phyloP scores from a whole-genome alignment of 64 coral and sea anemone species.

The Catalaphyllia jardinei region DNA sequence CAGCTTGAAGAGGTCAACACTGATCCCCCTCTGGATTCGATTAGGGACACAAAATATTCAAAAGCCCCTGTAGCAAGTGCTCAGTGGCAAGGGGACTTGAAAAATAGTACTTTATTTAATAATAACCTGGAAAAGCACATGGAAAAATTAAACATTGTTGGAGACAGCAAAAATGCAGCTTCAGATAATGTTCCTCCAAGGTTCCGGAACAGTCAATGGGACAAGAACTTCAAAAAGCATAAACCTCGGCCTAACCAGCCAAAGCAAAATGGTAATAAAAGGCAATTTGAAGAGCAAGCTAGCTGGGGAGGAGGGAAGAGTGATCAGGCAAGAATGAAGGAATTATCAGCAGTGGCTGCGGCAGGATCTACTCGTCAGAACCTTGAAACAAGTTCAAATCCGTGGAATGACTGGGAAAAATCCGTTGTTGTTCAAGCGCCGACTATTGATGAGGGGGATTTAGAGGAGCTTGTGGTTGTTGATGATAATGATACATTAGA shows the following conservation, averaged over 20 bases:
- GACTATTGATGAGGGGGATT: constrained; percentile 58
- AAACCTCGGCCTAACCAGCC: not conserved
- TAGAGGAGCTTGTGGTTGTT: constrained; percentile 68
- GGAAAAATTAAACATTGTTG: not conserved
- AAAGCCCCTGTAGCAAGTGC: not conserved
- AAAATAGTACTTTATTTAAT: not conserved
- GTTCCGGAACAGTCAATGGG: not conserved
- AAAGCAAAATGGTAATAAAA: not conserved
- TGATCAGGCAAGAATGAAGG: not conserved
- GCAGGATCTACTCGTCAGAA: not conserved
- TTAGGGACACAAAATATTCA: not conserved
- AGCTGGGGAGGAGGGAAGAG: not conserved
- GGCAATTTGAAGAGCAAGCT: not conserved
- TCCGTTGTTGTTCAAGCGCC: constrained; percentile 57
- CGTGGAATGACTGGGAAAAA: constrained; percentile 83
- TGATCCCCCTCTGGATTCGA: not conserved
- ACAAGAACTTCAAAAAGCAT: not conserved
- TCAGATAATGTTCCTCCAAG: constrained; percentile 14
- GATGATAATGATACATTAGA: constrained; percentile 84
- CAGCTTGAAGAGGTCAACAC: not conserved
- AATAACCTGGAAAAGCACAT: constrained; percentile 19
- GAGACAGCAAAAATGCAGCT: not conserved
- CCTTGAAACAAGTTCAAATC: not conserved
- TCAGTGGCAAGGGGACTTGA: not conserved
- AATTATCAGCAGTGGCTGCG: not conserved